Conservation (phyloP, 2,113 vertebrate genomes). For the Cyanoderma ruficeps region DNA sequence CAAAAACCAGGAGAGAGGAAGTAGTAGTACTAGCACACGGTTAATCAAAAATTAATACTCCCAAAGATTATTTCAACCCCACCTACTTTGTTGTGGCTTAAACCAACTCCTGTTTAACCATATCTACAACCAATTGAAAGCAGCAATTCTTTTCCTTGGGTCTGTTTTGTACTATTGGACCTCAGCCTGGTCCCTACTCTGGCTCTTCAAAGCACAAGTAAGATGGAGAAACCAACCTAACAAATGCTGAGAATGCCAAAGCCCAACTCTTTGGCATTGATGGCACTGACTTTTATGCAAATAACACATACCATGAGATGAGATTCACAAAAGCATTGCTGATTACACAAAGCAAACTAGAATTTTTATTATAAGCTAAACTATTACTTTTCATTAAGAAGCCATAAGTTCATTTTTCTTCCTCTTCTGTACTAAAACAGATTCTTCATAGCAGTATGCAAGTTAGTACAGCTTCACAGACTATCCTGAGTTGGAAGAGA, state of each 20-base stretch:
- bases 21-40: background rate
- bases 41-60: background rate
- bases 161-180: background rate
- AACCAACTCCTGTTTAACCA: background rate
- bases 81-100: background rate
- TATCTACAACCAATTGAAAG: background rate
- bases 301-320: background rate
- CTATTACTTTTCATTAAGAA: background rate
- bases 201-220: background rate
- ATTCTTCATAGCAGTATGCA: background rate
- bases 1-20: background rate
- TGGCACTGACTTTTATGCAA: background rate
- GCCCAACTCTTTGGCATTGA: background rate
- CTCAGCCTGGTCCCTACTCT: background rate
- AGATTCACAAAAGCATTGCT: background rate
- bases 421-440: background rate
- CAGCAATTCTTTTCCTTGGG: background rate
- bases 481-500: background rate
- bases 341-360: background rate
- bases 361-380: background rate
- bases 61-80: background rate
- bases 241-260: background rate
- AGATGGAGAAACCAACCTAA: background rate
- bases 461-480: background rate
- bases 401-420: background rate